Conservation (phyloP, 1,140 invertebrate species). For the Anastrepha obliqua region DNA sequence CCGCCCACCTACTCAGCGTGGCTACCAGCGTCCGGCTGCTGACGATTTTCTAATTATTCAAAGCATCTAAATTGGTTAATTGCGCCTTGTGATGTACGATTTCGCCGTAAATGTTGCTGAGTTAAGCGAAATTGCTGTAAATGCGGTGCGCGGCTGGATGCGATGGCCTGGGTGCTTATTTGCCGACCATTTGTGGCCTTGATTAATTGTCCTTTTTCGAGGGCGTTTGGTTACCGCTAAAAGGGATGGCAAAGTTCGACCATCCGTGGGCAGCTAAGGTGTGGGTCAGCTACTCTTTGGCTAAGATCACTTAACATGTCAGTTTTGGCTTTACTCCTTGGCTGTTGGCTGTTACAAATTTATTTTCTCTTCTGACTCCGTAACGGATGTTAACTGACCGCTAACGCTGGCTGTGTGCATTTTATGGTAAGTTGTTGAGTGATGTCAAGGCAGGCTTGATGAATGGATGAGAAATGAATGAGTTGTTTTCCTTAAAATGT, state of each 20-base stretch:
- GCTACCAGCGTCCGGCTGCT: not conserved
- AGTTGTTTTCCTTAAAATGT: not conserved
- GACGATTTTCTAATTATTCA: constrained; percentile 51
- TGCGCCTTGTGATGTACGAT: constrained; percentile 44
- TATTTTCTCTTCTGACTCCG: not conserved
- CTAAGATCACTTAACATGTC: constrained; percentile 19
- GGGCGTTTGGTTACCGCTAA: not conserved
- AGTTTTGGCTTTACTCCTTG: not conserved
- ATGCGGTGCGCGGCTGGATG: no score
- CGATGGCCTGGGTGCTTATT: not conserved
- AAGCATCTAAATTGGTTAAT: constrained; percentile 50
- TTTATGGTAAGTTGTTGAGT: not conserved
- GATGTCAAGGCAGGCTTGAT: constrained; percentile 2
- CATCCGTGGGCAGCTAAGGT: not conserved
- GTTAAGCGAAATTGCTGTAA: not conserved
- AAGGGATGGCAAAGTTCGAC: not conserved
- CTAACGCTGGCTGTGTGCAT: not conserved
- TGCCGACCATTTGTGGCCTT: constrained; percentile 36
- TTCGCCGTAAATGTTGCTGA: constrained; percentile 24
- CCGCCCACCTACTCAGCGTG: not conserved
- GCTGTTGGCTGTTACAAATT: not conserved
- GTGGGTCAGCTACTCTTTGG: not conserved
- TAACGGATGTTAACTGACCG: not conserved
- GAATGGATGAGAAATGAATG: not conserved
- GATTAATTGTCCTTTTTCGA: constrained; percentile 27